Conservation (phyloP, 2,797 vertebrate genomes). For the Coluber constrictor region DNA sequence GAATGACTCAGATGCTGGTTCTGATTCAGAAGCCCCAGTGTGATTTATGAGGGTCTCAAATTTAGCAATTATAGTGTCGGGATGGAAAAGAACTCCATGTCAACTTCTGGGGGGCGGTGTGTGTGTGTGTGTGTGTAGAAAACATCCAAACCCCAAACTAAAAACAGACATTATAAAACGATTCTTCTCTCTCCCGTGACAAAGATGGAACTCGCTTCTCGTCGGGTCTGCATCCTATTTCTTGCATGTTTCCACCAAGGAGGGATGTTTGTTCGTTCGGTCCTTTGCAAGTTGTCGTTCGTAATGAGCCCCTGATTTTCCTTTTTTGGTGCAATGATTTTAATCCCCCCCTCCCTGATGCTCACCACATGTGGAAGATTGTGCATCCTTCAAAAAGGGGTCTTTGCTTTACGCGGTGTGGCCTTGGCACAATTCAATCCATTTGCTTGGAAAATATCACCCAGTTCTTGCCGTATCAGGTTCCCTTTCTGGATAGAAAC, state of each 20-base stretch:
- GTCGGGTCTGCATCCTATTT: background rate
- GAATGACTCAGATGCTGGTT: constrained; percentile 56
- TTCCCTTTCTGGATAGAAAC: background rate
- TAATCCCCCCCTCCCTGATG: background rate
- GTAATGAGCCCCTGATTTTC: constrained; percentile 15
- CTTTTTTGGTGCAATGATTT: background rate
- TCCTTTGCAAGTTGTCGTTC: background rate
- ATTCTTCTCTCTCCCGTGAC: background rate
- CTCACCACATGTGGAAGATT: constrained; percentile 15
- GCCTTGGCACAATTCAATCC: constrained; percentile 10
- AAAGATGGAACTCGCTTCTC: constrained; percentile 10
- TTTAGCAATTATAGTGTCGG: constrained; percentile 37
- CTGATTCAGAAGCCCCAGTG: constrained; percentile 46
- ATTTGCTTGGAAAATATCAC: background rate
- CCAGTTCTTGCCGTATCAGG: background rate
- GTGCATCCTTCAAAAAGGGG: background rate
- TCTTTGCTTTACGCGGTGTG: constrained; percentile 1
- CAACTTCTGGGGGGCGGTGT: background rate
- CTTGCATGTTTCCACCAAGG: background rate
- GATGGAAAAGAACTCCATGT: constrained; percentile 14
- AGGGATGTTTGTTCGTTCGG: background rate
- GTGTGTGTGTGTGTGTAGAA: background rate
- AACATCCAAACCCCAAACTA: background rate
- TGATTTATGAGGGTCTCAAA: constrained; percentile 23
- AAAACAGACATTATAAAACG: background rate